Base-by-base conservation (phyloP, 2,797 vertebrate species). In the Telmatherina bonti region DNA sequence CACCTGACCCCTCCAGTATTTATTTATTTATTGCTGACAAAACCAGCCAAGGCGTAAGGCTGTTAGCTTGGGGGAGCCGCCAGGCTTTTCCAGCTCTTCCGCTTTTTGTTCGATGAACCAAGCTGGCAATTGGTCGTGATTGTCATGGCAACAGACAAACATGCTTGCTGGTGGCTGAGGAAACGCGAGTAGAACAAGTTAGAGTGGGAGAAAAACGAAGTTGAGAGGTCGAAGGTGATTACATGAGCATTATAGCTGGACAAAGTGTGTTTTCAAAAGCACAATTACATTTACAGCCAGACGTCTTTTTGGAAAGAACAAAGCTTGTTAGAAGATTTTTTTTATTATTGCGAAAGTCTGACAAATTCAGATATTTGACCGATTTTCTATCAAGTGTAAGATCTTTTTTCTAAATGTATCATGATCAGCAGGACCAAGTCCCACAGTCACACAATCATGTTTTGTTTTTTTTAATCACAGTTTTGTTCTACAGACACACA, bases 21-120 rank as follows among this genome's bases (percentile, higher is more conserved):
- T 98, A 97, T 98, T 98, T 93, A 93, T 93, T 94, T 93, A 94
- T 93, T 91, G 75, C 74, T 78, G 87, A 92, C 68, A 76, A 85
- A 87, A 87, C 83, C 85, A 89, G 87, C 85, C 72, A 76, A 82
- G 90, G 88, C 88, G 64, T 84, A 79, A 80, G 69, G 89, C 85
- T 91, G 88, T 92, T 88, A 88, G 70, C 58, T 76, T 65, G 64
- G 63, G 72, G 64, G 72, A 20, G 26, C 22, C 52, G 35, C 67
- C 75, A 54, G 70, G 77, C 53, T 35, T 61, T 71, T 84, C 59
- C 66, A 70, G 75, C 62, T 81, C 82, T 43, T 73, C 67, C 59
- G 55, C 57, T 33, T 43, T n/a, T 52, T 54, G 59, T 68, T 78
- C 33, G 9, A 22, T 72, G 76, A 74, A 41, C 53, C 76, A 57